Evolutionary conservation across 2,888 invertebrate genomes (phyloP).

Genomic region (Allolobophora icterica): DNA sequence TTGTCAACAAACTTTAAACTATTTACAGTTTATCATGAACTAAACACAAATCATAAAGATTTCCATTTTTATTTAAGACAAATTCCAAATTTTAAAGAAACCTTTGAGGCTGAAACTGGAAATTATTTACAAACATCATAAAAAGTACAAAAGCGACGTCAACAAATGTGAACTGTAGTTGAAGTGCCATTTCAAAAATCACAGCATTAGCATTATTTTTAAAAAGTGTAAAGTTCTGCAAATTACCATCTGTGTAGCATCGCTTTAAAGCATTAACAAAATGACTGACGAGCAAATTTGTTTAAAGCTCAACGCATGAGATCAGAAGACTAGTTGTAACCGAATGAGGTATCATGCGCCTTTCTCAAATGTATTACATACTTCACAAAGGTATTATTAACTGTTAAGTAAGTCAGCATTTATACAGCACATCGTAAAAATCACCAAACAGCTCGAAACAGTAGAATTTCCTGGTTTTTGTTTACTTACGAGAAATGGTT

Average conservation of each 20-base stretch:
- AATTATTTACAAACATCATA: neutral
- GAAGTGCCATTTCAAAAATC: neutral
- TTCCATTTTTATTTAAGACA: neutral
- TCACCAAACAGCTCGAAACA: neutral
- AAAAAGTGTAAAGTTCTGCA: neutral
- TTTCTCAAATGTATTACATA: no score
- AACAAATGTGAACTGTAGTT: neutral
- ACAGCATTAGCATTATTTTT: neutral
- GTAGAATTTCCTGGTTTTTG: neutral
- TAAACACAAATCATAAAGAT: neutral
- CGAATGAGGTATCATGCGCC: neutral
- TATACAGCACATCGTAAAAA: no score
- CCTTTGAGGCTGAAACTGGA: neutral
- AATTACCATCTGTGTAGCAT: neutral
- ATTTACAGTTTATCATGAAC: neutral
- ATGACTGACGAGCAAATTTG: neutral
- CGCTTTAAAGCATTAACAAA: neutral
- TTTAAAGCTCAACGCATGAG: neutral
- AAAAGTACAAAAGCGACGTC: constrained; percentile 7
- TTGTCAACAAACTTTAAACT: neutral
- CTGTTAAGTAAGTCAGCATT: no score
- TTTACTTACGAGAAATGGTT: neutral
- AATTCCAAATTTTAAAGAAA: neutral
- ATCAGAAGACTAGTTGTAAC: neutral
- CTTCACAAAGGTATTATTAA: no score